phyloP scores from a whole-genome alignment of 1,140 invertebrate genomes.

The Sinonovacula constricta region DNA sequence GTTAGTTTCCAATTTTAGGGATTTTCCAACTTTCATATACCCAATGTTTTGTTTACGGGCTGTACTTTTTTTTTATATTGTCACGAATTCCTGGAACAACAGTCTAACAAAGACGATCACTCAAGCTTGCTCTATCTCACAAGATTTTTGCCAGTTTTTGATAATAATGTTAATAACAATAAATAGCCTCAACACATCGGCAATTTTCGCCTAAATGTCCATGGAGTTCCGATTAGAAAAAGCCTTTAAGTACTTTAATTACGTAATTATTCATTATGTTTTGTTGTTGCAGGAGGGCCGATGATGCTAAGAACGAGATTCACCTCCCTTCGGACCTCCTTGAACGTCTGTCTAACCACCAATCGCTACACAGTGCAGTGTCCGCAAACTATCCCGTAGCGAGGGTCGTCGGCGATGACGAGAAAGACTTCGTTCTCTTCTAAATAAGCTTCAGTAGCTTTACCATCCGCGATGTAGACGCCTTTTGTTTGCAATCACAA shows the following conservation, averaged over 20 bases:
- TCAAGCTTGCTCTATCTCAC: neutral
- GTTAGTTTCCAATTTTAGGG: too few relatives aligned
- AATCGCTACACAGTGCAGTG: slow-evolving; percentile 1
- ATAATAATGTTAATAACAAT: neutral
- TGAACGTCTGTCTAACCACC: slow-evolving; percentile 36
- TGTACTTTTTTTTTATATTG: too few relatives aligned
- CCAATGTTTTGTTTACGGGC: too few relatives aligned
- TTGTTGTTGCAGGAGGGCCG: slow-evolving; percentile 24
- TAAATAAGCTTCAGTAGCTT: neutral
- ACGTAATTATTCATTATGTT: slow-evolving; percentile 1
- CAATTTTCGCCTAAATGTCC: neutral
- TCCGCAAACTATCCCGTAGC: slow-evolving; percentile 36
- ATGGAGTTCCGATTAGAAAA: neutral
- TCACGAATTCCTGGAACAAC: too few relatives aligned
- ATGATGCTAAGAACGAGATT: slow-evolving; percentile 43
- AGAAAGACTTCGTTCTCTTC: slow-evolving; percentile 42
- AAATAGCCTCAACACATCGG: neutral
- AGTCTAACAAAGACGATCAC: too few relatives aligned
- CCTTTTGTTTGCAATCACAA: too few relatives aligned
- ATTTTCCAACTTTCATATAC: too few relatives aligned
- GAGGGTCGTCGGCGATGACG: slow-evolving; percentile 26
- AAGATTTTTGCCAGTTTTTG: neutral
- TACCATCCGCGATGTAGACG: neutral
- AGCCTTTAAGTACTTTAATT: neutral
- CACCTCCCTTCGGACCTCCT: slow-evolving; percentile 37